phyloP scores from a whole-genome alignment of 1,140 invertebrate species.

The Drosophila burlai region DNA sequence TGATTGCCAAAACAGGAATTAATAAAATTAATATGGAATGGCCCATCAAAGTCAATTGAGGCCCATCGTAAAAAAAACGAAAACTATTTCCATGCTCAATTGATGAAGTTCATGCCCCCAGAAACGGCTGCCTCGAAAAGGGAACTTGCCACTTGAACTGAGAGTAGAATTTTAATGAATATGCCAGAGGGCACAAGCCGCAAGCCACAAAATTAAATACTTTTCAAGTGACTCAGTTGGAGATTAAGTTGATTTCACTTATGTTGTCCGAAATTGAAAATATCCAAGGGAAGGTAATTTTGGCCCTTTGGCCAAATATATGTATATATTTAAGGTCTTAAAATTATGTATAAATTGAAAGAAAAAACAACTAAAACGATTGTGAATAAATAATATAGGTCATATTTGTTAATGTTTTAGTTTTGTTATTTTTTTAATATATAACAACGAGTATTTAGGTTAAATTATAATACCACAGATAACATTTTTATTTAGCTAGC shows the following conservation, averaged over 20 bases:
- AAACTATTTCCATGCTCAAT: constrained; percentile 78
- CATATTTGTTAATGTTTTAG: no score
- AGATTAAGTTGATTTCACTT: constrained; percentile 36
- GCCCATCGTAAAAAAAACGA: constrained; percentile 32
- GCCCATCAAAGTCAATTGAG: constrained; percentile 64
- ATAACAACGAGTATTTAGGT: no score
- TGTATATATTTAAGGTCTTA: not conserved
- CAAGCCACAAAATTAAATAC: constrained; percentile 24
- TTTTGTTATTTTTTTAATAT: no score
- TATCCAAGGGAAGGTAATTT: no score
- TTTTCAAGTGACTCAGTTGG: constrained; percentile 47
- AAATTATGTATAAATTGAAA: no score
- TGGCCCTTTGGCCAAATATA: not conserved
- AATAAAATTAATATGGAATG: constrained; percentile 70
- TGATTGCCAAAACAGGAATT: constrained; percentile 71
- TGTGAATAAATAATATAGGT: no score
- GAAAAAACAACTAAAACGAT: no score
- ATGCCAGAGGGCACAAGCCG: constrained; percentile 32
- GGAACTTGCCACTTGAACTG: constrained; percentile 72
- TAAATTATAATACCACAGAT: no score
- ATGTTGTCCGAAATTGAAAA: constrained; percentile 6
- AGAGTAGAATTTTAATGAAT: constrained; percentile 44
- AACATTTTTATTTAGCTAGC: no score
- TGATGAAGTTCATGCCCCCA: constrained; percentile 68
- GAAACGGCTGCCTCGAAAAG: constrained; percentile 36